Conservation (phyloP, 2,797 vertebrate genomes). For the Pampus argenteus region DNA sequence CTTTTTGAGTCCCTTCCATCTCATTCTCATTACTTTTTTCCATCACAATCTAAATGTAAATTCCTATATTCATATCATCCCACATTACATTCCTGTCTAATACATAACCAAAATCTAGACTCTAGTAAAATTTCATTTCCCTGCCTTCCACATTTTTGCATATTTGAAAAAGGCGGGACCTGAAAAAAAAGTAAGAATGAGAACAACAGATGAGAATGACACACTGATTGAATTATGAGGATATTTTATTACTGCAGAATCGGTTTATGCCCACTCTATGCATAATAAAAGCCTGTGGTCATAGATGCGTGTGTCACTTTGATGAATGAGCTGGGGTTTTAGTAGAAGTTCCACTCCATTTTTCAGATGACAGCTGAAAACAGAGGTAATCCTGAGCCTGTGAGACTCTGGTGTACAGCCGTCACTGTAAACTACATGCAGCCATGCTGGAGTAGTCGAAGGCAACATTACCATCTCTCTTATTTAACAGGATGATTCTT, state of each 20-base stretch:
- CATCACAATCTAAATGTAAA: constrained; percentile 63
- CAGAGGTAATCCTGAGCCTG: constrained; percentile 41
- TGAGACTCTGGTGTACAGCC: constrained; percentile 33
- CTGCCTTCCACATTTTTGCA: constrained; percentile 12
- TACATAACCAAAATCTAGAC: no score
- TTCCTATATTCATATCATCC: constrained; percentile 35
- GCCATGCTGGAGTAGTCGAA: constrained; percentile 31
- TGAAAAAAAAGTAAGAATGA: constrained; percentile 15
- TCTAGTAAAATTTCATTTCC: constrained; percentile 46
- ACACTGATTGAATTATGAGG: constrained; percentile 70
- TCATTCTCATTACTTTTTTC: background rate
- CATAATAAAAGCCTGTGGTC: constrained; percentile 73
- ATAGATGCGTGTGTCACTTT: constrained; percentile 65
- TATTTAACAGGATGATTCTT: constrained; percentile 55
- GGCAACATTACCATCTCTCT: constrained; percentile 31
- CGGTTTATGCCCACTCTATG: constrained; percentile 66
- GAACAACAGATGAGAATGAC: constrained; percentile 45
- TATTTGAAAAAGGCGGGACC: constrained; percentile 27
- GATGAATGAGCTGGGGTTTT: constrained; percentile 67
- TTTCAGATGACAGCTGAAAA: constrained; percentile 53
- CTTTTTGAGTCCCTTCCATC: background rate
- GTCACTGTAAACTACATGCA: constrained; percentile 24
- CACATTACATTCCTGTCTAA: no score
- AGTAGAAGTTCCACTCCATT: constrained; percentile 57
- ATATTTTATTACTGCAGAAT: constrained; percentile 68